Evolutionary conservation across 2,797 vertebrate genomes (phyloP).

Genomic region (Peromyscus eremicus): DNA sequence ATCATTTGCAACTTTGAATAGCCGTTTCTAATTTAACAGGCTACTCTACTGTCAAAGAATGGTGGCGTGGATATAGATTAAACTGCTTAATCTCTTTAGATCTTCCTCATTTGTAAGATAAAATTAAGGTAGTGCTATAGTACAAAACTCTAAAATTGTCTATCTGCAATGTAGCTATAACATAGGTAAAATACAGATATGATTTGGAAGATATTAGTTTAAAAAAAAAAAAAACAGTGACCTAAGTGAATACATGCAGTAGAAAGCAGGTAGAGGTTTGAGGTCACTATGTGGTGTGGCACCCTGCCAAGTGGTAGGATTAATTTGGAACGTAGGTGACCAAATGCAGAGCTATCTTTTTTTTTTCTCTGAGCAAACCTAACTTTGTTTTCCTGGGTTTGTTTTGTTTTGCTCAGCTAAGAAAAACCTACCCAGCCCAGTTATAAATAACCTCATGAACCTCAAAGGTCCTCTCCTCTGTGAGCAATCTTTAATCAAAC

Average conservation of each 20-base stretch:
- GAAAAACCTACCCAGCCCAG: constrained; percentile 67
- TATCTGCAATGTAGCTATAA: not conserved
- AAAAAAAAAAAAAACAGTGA: not conserved
- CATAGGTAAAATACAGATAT: not conserved
- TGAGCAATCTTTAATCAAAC: constrained; percentile 68
- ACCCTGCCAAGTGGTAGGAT: constrained; percentile 68
- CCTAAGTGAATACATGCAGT: not conserved
- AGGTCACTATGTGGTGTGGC: not conserved
- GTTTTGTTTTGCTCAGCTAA: constrained; percentile 71
- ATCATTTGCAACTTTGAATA: constrained; percentile 15
- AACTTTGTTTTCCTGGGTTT: constrained; percentile 58
- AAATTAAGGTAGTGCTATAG: not conserved
- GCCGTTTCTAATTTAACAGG: not conserved
- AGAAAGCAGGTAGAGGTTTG: not conserved
- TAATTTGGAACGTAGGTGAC: constrained; percentile 76
- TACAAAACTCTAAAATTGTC: constrained; percentile 22
- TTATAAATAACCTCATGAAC: constrained; percentile 75
- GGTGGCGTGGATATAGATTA: not conserved
- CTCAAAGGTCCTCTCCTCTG: constrained; percentile 63
- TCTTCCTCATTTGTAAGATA: constrained; percentile 3
- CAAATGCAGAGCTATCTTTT: constrained; percentile 68
- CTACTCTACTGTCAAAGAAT: not conserved
- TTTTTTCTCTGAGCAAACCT: constrained; percentile 61
- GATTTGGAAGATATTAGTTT: not conserved
- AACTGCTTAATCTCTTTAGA: not conserved